Evolutionary conservation across 2,113 vertebrate species (phyloP), one percentile per base, ranked within the genome.

Genomic region (Mixornis gularis): DNA sequence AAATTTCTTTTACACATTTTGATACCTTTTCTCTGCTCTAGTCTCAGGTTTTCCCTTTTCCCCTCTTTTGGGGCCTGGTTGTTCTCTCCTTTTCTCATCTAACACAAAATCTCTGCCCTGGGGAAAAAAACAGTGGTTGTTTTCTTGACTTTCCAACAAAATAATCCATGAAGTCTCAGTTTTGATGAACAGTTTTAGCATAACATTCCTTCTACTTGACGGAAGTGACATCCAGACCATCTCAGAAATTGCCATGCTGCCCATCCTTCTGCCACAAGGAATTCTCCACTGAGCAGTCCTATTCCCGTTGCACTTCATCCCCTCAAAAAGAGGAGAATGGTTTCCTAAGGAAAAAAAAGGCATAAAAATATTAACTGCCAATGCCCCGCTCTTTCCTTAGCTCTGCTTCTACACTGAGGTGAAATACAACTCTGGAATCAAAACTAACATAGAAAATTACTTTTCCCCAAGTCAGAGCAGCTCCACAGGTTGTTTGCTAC

Each of bases 401-500:
- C 26, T 85, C n/a, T 78, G 10, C 58, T 81, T 52, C 53, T 40
- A 34, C 2, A 6, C 6, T 15, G 40, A 68, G 69, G 25, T 19
- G 41, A 68, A 84, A 74, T 8, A 38, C 12, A 68, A 8, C 14
- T 40, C 24, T 18, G 17, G 65, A 84, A 64, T 66, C 5, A 52
- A 58, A 90, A 74, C 9, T 6, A n/a, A 60, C 13, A 1, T 3
- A 26, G 65, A 34, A 86, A 40, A 46, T 5, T 0, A 21, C 15
- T 62, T 88, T 48, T 63, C 44, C 38, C n/a, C 32, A 8, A 51
- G 25, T 19, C n/a, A 62, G 51, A 79, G 53, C 27, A 41, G 32
- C 16, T 73, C 56, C 30, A 36, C 0, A 0, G 40, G 9, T 2
- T 15, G 8, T 53, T 65, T 27, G 36, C n/a, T 26, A 1, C 4